A percentile compares a stretch with the other conserved stretches of the same genome.
These are phyloP conservation scores for Drosophila varians DNA, from an alignment of 1,140 invertebrate genomes.

Conservation along the genomic window DNA sequence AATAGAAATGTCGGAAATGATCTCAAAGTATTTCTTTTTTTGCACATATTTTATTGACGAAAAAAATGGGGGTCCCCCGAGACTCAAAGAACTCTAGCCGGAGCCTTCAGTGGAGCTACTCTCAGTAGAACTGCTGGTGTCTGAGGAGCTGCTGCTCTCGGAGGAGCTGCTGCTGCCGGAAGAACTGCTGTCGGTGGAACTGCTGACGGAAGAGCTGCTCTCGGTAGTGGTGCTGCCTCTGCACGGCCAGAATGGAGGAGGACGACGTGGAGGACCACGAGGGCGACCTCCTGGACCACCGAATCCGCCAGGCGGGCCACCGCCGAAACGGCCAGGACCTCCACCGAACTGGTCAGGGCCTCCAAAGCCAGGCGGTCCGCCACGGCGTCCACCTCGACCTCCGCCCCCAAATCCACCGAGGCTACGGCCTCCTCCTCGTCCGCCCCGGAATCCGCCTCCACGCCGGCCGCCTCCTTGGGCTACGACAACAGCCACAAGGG, in stretches of 20 bases:
- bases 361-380: background rate
- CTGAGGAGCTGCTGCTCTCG: background rate
- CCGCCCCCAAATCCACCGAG: background rate
- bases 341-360: background rate
- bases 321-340: background rate
- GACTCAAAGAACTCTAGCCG: background rate
- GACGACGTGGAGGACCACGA: background rate
- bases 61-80: background rate
- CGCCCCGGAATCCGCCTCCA: background rate
- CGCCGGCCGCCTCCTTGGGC: conserved; percentile 1
- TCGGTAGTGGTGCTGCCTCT: background rate
- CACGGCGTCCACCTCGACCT: background rate
- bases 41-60: background rate
- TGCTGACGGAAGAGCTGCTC: background rate
- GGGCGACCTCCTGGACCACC: background rate
- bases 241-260: background rate
- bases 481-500: background rate
- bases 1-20: too few relatives aligned
- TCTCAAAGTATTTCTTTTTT: background rate
- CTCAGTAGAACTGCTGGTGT: background rate
- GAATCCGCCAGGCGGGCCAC: background rate
- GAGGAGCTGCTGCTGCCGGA: background rate
- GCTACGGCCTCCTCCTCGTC: background rate
- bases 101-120: background rate
- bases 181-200: background rate